A percentile compares a stretch with the other conserved stretches of the same genome.
phyloP scores from a whole-genome alignment of 2,797 vertebrate species.

The Setipinna tenuifilis region DNA sequence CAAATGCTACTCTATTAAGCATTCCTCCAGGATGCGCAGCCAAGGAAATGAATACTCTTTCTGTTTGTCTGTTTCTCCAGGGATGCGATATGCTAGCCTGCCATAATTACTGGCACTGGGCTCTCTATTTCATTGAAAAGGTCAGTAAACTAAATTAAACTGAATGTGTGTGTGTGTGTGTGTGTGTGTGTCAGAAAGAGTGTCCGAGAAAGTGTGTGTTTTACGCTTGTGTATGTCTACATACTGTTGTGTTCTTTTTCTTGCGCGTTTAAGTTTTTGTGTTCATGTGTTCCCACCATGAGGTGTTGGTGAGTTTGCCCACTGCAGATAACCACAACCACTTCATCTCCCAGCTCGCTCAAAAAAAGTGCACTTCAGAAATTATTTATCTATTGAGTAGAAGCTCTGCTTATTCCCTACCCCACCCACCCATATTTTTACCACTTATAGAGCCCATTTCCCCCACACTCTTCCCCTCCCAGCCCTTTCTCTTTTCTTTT shows the following conservation, averaged over 20 bases:
- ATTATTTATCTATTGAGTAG: conserved; percentile 5
- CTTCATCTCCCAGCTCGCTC: neutral
- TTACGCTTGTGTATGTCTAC: too few relatives aligned
- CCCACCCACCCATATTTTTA: neutral
- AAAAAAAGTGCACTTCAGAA: conserved; percentile 19
- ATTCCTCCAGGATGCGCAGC: neutral
- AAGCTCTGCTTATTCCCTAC: neutral
- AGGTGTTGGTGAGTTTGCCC: conserved; percentile 4
- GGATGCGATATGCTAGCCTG: conserved; percentile 84
- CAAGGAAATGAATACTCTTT: conserved; percentile 2
- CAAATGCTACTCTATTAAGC: neutral
- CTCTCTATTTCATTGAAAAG: conserved; percentile 91
- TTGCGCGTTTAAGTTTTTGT: neutral
- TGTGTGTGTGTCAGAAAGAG: neutral
- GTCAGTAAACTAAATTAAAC: conserved; percentile 63
- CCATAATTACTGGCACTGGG: conserved; percentile 98
- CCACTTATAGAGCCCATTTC: neutral
- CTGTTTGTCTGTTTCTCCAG: conserved; percentile 66
- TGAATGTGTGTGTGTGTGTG: neutral
- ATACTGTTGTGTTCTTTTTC: too few relatives aligned
- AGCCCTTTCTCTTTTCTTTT: too few relatives aligned
- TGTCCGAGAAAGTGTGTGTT: too few relatives aligned
- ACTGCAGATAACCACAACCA: conserved; percentile 7
- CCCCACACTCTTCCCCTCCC: neutral
- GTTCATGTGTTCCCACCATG: neutral